These are phyloP conservation scores for Philaenus spumarius DNA, from an alignment of 1,140 invertebrate species.

Conservation along the genomic window DNA sequence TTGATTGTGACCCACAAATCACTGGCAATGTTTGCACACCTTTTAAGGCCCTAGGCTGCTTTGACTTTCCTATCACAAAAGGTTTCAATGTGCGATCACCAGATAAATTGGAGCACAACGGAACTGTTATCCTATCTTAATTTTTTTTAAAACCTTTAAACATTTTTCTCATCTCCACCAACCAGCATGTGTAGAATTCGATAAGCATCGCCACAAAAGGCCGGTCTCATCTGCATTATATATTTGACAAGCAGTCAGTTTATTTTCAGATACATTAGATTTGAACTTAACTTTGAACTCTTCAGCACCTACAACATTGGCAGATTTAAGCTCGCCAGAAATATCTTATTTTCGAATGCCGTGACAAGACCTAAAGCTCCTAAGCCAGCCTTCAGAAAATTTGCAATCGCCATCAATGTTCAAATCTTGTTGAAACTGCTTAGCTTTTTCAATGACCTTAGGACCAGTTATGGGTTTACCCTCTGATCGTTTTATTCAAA, in stretches of 20 bases:
- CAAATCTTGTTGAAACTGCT: no score
- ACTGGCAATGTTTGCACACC: slow-evolving; percentile 38
- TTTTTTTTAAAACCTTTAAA: slow-evolving; percentile 9
- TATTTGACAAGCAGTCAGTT: no score
- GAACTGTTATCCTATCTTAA: slow-evolving; percentile 14
- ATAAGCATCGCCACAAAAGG: slow-evolving; percentile 10
- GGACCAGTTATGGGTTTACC: no score
- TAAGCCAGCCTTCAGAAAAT: no score
- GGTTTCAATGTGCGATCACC: slow-evolving; percentile 30
- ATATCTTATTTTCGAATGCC: no score
- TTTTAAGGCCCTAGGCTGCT: slow-evolving; percentile 44
- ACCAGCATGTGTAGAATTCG: no score
- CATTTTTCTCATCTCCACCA: background rate
- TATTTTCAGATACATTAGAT: background rate
- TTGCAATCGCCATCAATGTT: background rate
- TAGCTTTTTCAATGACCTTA: no score
- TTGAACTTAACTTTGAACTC: no score
- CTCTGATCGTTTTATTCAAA: no score
- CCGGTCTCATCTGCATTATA: no score
- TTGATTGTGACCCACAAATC: slow-evolving; percentile 41
- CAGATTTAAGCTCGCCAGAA: no score
- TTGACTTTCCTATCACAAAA: slow-evolving; percentile 40
- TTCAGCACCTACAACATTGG: background rate
- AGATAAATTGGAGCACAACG: slow-evolving; percentile 11
- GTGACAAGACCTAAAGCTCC: background rate